Percentiles rank a stretch among this genome's conserved stretches.
phyloP scores from a whole-genome alignment of 2,888 invertebrate genomes.

The Hetaerina titia region DNA sequence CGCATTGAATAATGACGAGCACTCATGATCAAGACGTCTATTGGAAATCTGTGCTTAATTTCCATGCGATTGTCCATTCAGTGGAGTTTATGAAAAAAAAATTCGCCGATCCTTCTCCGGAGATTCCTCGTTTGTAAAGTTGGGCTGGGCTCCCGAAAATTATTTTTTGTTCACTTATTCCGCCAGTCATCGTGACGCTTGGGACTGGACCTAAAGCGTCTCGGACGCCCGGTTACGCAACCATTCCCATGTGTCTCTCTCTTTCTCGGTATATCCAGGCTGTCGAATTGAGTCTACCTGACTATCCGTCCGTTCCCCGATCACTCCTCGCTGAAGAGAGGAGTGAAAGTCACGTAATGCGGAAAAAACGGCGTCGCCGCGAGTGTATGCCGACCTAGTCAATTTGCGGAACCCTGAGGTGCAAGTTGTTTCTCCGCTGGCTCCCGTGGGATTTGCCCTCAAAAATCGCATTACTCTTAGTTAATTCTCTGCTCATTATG shows the following conservation, averaged over 20 bases:
- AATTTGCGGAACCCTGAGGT: neutral
- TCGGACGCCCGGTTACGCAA: neutral
- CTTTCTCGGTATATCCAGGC: neutral
- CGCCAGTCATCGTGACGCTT: neutral
- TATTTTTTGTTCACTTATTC: neutral
- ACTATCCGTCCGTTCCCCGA: neutral
- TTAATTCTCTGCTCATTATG: no score
- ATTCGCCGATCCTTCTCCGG: neutral
- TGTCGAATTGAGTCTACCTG: neutral
- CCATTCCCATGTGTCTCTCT: neutral
- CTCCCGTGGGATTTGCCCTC: neutral
- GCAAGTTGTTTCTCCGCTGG: neutral
- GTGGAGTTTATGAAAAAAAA: neutral
- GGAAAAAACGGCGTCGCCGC: neutral
- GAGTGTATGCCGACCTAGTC: neutral
- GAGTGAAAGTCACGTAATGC: neutral
- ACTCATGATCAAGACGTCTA: neutral
- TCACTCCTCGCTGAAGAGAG: neutral
- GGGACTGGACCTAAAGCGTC: neutral
- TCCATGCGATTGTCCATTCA: neutral
- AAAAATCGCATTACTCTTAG: no score
- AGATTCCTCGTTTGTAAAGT: neutral
- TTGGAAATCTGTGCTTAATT: neutral
- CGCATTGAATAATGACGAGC: neutral
- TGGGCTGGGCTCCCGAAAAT: conserved; percentile 10